Evolutionary conservation across 2,113 vertebrate genomes (phyloP).

Genomic region (Fulica atra): DNA sequence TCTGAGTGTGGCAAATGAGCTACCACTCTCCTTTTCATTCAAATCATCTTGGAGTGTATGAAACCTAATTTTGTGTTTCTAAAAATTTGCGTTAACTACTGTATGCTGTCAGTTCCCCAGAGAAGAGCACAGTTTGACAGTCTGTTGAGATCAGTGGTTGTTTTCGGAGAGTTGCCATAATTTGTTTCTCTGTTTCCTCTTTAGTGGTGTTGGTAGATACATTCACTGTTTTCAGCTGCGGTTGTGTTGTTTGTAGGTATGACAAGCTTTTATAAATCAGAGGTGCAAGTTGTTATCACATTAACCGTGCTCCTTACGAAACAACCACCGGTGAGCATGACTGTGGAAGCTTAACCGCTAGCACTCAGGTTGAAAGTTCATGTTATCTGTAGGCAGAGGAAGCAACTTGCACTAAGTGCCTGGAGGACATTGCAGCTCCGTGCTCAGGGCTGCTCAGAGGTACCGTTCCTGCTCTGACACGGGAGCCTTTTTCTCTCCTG

Average conservation of each 20-base stretch:
- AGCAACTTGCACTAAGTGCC: not conserved
- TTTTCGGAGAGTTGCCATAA: conserved; percentile 2
- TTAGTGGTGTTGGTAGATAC: not conserved
- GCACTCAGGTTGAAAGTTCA: not conserved
- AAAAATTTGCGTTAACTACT: not conserved
- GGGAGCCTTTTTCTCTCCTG: not conserved
- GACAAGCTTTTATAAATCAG: not conserved
- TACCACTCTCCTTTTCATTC: conserved; percentile 57
- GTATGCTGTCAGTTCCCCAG: not conserved
- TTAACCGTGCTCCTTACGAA: not conserved
- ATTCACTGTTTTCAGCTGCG: not conserved
- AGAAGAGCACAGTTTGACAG: conserved; percentile 23
- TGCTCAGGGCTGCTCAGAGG: not conserved
- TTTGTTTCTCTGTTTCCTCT: conserved; percentile 12
- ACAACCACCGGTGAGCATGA: not conserved
- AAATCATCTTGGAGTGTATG: conserved; percentile 25
- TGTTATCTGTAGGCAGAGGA: not conserved
- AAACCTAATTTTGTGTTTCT: conserved; percentile 45
- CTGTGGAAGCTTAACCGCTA: conserved; percentile 16
- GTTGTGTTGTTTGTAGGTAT: not conserved
- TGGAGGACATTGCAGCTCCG: not conserved
- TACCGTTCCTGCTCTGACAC: not conserved
- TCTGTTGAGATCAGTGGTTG: conserved; percentile 31
- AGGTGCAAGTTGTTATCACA: conserved; percentile 23
- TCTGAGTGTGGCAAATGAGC: conserved; percentile 49